Evolutionary conservation across 2,888 invertebrate genomes (phyloP), one percentile per base, ranked within the genome.

Genomic region (Agriotes lineatus): DNA sequence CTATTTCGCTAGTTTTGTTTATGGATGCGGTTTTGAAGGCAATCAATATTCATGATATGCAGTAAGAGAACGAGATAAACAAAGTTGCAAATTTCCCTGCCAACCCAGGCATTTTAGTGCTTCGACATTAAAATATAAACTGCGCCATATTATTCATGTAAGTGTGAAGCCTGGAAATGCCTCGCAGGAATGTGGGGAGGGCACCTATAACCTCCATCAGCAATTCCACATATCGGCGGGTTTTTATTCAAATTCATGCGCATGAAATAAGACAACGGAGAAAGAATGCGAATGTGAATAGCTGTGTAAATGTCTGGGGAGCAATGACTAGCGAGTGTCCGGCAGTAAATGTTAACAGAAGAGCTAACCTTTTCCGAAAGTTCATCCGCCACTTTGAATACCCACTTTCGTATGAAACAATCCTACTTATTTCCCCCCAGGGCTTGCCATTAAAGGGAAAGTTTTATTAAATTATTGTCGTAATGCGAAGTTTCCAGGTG

Each of bases 401-500:
- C 62, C 68, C 67, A 60, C 54, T 69, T 69, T 69, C 59, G 44
- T 35, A 65, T 66, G 65, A 71, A 69, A 72, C 69, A 73, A 73
- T 73, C 62, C 71, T 67, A 58, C 71, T 73, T 73, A 72, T 73
- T 70, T 72, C 69, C 70, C 74, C 70, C 66, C 48, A 50, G 70
- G 64, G 71, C 35, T 48, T 62, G 30, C 61, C 58, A 71, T 68
- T 70, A 72, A 73, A 73, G 69, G 61, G 71, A 71, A 71, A 66
- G 70, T 72, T 69, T 73, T 72, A 74, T 74, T 74, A 70, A 74
- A 74, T 71, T 71, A 74, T 74, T 72, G 70, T 66, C 68, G 63
- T 71, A 68, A 71, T 61, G 68, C 52, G 61, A 59, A 70, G 52
- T 70, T 70, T 70, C 67, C 67, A 63, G 58, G 67, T 67, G 60